Base-by-base conservation (phyloP, 2,113 vertebrate genomes). In the Serilophus lunatus region DNA sequence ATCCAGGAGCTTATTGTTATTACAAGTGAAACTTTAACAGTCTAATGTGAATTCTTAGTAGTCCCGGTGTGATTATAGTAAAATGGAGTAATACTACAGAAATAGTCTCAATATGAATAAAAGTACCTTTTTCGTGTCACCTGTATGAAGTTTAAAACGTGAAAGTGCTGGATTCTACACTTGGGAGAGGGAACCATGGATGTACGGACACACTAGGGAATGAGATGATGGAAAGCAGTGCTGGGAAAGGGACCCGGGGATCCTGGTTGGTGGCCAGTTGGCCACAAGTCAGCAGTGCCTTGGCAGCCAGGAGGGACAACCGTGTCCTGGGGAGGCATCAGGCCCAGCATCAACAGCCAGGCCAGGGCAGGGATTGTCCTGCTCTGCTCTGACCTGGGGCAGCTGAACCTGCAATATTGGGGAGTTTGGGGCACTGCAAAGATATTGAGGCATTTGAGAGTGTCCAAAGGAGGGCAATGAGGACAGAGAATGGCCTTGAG, bases 301-400 rank as follows among this genome's bases (percentile, higher is more conserved):
- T 45, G 69, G 60, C 17, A 53, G 45, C 23, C 78, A 75, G 61
- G n/a, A 68, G 60, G 45, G 53, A 38, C 69, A 89, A 20, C 53
- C 38, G 38, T 82, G 78, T 38, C 28, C 69, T 75, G 61, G 44
- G 49, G 18, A n/a, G 8, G 1, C 23, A 66, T 9, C 60, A 59
- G 68, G 22, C 17, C 1, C 42, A 50, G 31, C 35, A 50, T 10
- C 0, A 0, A 10, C 31, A 18, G 49, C 35, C 0, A 0, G 42
- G 42, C 31, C 26, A 28, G 51, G 51, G 33, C 44, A 50, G 13
- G 57, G 44, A 65, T 59, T 74, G 36, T 88, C 51, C 68, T 0
- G 0, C 60, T 26, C 57, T 72, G 50, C 25, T 12, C 42, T 26
- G 42, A 1, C 0, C 50, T 64, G 57, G 66, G 40, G 2, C 0